Base-by-base conservation (phyloP, 2,797 vertebrate species). In the Gymnodraco acuticeps region DNA sequence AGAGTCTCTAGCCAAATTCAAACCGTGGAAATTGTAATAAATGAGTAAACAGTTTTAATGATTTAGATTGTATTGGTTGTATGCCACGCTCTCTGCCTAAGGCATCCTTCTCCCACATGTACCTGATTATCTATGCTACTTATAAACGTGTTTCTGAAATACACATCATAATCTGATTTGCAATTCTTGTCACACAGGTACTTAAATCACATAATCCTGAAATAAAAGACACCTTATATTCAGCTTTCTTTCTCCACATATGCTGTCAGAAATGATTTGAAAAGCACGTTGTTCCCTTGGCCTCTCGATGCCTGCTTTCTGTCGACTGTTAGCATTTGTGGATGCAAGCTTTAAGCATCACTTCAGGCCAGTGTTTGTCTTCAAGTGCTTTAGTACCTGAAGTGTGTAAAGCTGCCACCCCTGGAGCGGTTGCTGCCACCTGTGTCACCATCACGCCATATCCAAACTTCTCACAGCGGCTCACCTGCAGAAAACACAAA, bases 361-460 rank as follows among this genome's bases (percentile, higher is more conserved):
- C 64, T 75, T 64, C 48, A 67, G 76, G 12, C 42, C n/a, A 61
- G 27, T 50, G 52, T 81, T 63, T 66, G 48, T 75, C 15, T 43
- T 45, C 41, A 13, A 65, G 11, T 11, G 51, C 58, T 65, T 70
- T 27, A 46, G 27, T 95, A 97, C 98, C 98, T 93, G 98, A 98
- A 87, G 75, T 93, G 71, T 88, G 94, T 10, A 99, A 83, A 60
- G 98, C 97, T 78, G 85, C 78, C 71, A 95, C 94, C 31, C 97
- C 98, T 10, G 94, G 92, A 67, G 97, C 95, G 27, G 95, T 97
- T 9, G 96, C 93, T 41, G 98, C 96, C 70, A 99, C 92, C 87
- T 98, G 98, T 13, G 97, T 95, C 86, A 98, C 91, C 93, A 99
- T 96, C 78, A 96, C 94, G 50, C 95, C 96, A 3, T 96, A 97